Evolutionary conservation across 2,888 invertebrate genomes (phyloP).

Genomic region (Cryptosula pallasiana): DNA sequence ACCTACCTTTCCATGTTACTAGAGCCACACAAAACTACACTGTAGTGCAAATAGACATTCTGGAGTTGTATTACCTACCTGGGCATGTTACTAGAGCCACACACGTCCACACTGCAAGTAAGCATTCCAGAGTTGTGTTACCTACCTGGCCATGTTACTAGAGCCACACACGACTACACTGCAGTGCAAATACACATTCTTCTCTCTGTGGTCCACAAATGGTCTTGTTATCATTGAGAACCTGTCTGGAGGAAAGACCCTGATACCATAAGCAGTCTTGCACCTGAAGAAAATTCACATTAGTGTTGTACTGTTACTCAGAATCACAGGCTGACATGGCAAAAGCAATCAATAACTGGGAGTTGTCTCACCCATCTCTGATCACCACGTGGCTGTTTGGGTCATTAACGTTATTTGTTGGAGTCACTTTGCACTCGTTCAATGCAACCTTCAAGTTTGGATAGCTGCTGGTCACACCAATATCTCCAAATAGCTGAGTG

Average conservation of each 20-base stretch:
- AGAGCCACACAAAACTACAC: too few relatives aligned
- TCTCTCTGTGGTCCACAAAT: not conserved
- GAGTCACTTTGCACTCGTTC: slow-evolving; percentile 12
- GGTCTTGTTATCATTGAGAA: slow-evolving; percentile 1
- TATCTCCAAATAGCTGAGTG: not conserved
- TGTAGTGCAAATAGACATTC: too few relatives aligned
- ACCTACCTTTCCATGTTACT: too few relatives aligned
- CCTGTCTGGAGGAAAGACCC: not conserved
- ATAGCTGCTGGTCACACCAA: slow-evolving; percentile 3
- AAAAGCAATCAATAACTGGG: too few relatives aligned
- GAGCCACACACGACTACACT: slow-evolving; percentile 2
- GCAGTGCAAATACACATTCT: slow-evolving; percentile 14
- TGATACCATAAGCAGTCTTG: not conserved
- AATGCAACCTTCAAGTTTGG: slow-evolving; percentile 3
- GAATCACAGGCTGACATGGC: too few relatives aligned
- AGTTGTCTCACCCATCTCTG: slow-evolving; percentile 6
- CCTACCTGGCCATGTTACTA: not conserved
- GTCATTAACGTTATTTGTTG: slow-evolving; percentile 3
- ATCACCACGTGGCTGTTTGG: not conserved
- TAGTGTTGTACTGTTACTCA: too few relatives aligned
- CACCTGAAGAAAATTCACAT: slow-evolving; percentile 3
- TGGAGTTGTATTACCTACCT: too few relatives aligned
- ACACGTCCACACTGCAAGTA: too few relatives aligned
- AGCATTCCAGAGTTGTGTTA: too few relatives aligned
- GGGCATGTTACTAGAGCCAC: too few relatives aligned